These are phyloP conservation scores for Trichonephila clavata DNA, from an alignment of 1,140 invertebrate genomes.

Conservation along the genomic window DNA sequence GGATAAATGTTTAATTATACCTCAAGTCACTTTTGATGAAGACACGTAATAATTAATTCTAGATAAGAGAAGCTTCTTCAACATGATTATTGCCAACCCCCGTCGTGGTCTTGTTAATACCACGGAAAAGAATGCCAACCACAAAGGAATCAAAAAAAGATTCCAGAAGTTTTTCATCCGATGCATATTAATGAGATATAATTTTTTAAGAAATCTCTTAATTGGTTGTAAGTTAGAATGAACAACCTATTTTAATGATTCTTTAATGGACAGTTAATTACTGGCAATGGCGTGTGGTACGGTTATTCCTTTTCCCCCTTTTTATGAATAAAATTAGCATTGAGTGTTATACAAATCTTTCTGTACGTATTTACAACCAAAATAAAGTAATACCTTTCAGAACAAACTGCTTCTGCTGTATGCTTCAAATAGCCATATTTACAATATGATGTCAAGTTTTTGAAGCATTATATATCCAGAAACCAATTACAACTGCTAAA, in stretches of 20 bases:
- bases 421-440: too few relatives aligned
- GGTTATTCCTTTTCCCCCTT: too few relatives aligned
- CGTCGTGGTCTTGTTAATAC: not conserved
- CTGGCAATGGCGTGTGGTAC: not conserved
- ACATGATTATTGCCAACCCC: not conserved
- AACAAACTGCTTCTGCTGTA: too few relatives aligned
- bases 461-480: too few relatives aligned
- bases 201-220: not conserved
- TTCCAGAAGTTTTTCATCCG: not conserved
- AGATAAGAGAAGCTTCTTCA: not conserved
- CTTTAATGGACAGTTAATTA: not conserved
- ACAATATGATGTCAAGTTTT: too few relatives aligned
- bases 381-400: too few relatives aligned
- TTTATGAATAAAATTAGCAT: too few relatives aligned
- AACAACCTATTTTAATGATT: not conserved
- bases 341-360: too few relatives aligned
- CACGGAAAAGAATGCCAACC: not conserved
- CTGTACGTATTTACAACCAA: too few relatives aligned
- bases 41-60: not conserved
- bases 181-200: not conserved
- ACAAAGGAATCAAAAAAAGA: not conserved
- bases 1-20: not conserved
- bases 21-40: not conserved
- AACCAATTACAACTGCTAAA: too few relatives aligned
- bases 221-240: not conserved